Base-by-base conservation (phyloP, 2,888 invertebrate genomes). In the Diogma glabrata region DNA sequence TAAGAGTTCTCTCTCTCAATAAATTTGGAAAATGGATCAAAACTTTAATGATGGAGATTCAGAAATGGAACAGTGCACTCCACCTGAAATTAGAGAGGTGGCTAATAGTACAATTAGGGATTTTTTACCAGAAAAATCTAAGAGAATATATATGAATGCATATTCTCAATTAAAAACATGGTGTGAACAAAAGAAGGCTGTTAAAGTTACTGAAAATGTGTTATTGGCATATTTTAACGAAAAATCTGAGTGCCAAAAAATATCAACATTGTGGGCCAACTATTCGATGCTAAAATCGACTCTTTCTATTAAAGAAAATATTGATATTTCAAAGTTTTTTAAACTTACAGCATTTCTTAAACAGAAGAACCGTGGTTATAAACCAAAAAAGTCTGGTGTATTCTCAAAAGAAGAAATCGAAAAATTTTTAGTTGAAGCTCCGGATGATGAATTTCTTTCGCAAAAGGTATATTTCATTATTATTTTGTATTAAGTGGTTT, bases 261-360 rank as follows among this genome's bases (percentile, higher is more conserved):
- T 19, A 38, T 38, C 38, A 5, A 38, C 38, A 38, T 38, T 38
- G 19, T 38, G 38, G 38, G 16, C 38, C 16, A 38, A 38, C 38
- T 38, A 38, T 19, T 38, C 38, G 10, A 38, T 38, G 16, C 16
- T 38, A 6, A 38, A 19, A 19, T 10, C 38, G 16, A 38, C n/a
- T n/a, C n/a, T n/a, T n/a, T n/a, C n/a, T n/a, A n/a, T n/a, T 38
- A 10, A 9, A 14, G 19, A 10, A 17, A 38, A 38, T 38, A 10
- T 38, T 16, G 38, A 38, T 38, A 38, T 38, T 38, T 16, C 38
- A 38, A 38, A 38, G 19, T 14, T 17, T 19, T n/a, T 19, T 17
- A 38, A 33, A 33, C 12, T 33, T 33, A 33, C 33, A 14, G 12
- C n/a, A 14, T 14, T 33, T 33, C 33, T 33, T 33, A 33, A 33